Percentiles rank a stretch among this genome's conserved stretches.
Evolutionary conservation across 92 coral and sea anemone genomes (phyloP).

Genomic region (Desmophyllum pertusum): DNA sequence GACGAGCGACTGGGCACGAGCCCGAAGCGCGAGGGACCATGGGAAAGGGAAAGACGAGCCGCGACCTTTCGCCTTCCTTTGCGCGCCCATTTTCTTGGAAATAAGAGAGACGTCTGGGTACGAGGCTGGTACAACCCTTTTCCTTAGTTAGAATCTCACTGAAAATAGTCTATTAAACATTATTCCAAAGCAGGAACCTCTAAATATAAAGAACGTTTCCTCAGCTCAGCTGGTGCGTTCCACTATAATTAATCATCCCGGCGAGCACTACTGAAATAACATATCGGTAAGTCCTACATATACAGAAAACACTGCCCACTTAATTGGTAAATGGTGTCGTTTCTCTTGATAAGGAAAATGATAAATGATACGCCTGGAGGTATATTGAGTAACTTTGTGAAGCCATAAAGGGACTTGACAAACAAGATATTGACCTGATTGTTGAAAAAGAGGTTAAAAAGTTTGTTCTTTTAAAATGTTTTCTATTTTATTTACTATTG

Average conservation of each 20-base stretch:
- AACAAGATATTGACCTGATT: neutral
- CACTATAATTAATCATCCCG: no score
- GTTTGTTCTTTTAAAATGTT: no score
- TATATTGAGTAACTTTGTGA: neutral
- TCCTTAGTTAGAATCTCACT: no score
- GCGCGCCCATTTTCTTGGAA: no score
- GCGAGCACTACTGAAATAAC: neutral
- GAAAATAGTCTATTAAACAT: neutral
- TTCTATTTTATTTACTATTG: no score
- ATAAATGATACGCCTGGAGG: neutral
- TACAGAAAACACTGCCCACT: neutral
- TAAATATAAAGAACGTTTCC: neutral
- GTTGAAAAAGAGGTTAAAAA: neutral
- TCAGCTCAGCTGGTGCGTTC: neutral
- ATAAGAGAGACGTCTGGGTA: no score
- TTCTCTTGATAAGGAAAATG: neutral
- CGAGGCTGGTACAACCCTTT: no score
- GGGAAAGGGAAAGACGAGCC: no score
- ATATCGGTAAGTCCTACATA: neutral
- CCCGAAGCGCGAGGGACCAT: no score
- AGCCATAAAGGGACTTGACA: neutral
- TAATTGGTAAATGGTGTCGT: neutral
- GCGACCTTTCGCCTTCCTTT: no score
- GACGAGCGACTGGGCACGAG: no score
- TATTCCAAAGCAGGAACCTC: neutral